Conservation (phyloP, 1,140 invertebrate genomes). For the Aphelenchoides fujianensis region DNA sequence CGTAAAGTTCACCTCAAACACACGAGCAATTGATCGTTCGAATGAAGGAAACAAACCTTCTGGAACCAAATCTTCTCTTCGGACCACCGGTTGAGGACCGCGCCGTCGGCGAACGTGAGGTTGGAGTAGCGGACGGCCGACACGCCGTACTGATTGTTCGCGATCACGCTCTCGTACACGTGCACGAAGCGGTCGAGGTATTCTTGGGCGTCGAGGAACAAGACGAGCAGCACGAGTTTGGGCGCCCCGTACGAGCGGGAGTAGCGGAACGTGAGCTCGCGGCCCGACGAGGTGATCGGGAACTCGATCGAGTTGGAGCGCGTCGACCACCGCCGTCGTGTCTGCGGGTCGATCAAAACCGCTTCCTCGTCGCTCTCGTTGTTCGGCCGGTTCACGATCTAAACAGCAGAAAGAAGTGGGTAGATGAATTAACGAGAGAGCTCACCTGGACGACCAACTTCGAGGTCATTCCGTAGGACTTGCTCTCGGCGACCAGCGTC, state of each 20-base stretch:
- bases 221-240: constrained; percentile 53
- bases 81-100: constrained; percentile 56
- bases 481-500: constrained; percentile 46
- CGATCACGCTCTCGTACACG: constrained; percentile 51
- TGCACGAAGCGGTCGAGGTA: constrained; percentile 59
- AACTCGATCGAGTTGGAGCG: constrained; percentile 79
- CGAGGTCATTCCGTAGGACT: constrained; percentile 55
- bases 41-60: constrained; percentile 36
- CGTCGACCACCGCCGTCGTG: constrained; percentile 65
- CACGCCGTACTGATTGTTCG: constrained; percentile 58
- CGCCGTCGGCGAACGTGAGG: constrained; percentile 46
- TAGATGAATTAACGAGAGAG: constrained; percentile 23
- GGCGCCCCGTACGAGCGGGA: constrained; percentile 69
- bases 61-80: constrained; percentile 61
- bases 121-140: constrained; percentile 61
- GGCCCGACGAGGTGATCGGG: constrained; percentile 79
- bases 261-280: constrained; percentile 77
- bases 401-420: constrained; percentile 23
- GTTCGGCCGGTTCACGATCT: constrained; percentile 56
- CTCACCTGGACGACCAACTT: constrained; percentile 56
- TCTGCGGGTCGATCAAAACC: constrained; percentile 47
- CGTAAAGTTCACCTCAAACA: constrained; percentile 55
- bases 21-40: neutral
- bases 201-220: constrained; percentile 60
- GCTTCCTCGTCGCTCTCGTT: constrained; percentile 61